A percentile compares a stretch with the other conserved stretches of the same genome.
These are phyloP conservation scores for Chelon auratus DNA, from an alignment of 2,797 vertebrate genomes.

Conservation along the genomic window DNA sequence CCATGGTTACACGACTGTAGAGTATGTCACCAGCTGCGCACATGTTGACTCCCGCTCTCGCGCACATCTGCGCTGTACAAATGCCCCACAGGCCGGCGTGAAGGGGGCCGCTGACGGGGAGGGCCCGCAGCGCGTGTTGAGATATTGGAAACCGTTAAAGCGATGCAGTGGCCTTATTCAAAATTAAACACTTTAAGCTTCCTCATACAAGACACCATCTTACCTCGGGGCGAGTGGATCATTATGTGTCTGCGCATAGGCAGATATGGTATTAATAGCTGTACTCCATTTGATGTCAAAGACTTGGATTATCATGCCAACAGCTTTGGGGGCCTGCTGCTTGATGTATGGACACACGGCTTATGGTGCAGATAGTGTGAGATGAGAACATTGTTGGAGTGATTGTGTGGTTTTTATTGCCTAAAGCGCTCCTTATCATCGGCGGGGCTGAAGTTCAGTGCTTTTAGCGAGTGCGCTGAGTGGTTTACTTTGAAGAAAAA, in stretches of 20 bases:
- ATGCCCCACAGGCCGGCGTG: conserved; percentile 23
- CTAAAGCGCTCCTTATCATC: conserved; percentile 46
- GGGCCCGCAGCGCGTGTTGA: not conserved
- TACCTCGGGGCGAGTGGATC: conserved; percentile 60
- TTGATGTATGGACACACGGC: conserved; percentile 68
- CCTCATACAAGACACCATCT: conserved; percentile 46
- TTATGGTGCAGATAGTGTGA: conserved; percentile 53
- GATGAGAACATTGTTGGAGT: conserved; percentile 60
- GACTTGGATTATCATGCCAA: conserved; percentile 68
- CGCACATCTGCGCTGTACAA: conserved; percentile 34
- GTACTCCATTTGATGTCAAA: conserved; percentile 72
- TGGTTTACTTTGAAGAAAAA: conserved; percentile 33
- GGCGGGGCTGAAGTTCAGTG: conserved; percentile 46
- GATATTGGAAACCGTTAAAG: conserved; percentile 39
- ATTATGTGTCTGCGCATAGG: conserved; percentile 63
- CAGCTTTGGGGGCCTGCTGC: conserved; percentile 57
- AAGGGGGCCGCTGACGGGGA: not conserved
- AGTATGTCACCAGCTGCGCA: conserved; percentile 12
- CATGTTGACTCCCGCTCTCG: conserved; percentile 16
- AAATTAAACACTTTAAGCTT: conserved; percentile 53
- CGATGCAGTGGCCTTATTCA: conserved; percentile 28
- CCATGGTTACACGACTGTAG: conserved; percentile 36
- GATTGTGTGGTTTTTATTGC: conserved; percentile 61
- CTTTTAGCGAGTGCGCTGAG: conserved; percentile 37
- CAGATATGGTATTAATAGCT: conserved; percentile 74